Percentiles rank a stretch among this genome's conserved stretches.
Conservation (phyloP, 2,888 invertebrate genomes). For the Oscheius sp. region DNA sequence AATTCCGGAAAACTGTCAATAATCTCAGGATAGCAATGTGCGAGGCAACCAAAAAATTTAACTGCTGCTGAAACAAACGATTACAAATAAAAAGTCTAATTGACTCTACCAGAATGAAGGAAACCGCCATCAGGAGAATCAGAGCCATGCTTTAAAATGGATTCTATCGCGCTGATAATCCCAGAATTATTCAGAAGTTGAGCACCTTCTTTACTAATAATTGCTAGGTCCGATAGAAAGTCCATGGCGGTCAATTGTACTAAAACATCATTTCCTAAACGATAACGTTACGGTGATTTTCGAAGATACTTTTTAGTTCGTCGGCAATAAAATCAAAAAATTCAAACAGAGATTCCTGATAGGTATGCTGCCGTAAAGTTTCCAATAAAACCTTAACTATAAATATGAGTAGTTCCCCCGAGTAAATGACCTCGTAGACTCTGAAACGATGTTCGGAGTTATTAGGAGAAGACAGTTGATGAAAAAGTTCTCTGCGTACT, state of each 20-base stretch:
- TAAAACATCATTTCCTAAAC: constrained; percentile 23
- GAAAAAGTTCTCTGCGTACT: constrained; percentile 20
- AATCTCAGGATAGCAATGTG: constrained; percentile 44
- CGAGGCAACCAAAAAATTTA: constrained; percentile 44
- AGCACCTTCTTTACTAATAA: constrained; percentile 20
- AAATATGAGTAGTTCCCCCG: too few species aligned
- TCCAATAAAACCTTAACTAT: too few species aligned
- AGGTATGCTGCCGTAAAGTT: neutral
- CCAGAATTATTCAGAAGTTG: constrained; percentile 7
- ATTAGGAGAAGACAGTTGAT: constrained; percentile 13
- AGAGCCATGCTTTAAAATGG: neutral
- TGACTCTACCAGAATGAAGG: constrained; percentile 22
- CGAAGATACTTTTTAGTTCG: constrained; percentile 2
- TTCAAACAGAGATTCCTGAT: neutral
- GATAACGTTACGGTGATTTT: too few species aligned
- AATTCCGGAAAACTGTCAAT: constrained; percentile 42
- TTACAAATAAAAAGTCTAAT: neutral
- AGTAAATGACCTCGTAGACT: constrained; percentile 28
- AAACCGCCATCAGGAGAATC: constrained; percentile 36
- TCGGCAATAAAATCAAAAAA: neutral
- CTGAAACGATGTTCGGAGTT: constrained; percentile 29
- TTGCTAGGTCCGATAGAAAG: constrained; percentile 28
- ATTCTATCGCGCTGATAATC: constrained; percentile 1
- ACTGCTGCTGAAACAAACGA: constrained; percentile 40
- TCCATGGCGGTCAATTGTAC: constrained; percentile 24